A percentile compares a stretch with the other conserved stretches of the same genome.
These are phyloP conservation scores for Cephalotes varians DNA, from an alignment of 2,888 invertebrate species.

Conservation along the genomic window DNA sequence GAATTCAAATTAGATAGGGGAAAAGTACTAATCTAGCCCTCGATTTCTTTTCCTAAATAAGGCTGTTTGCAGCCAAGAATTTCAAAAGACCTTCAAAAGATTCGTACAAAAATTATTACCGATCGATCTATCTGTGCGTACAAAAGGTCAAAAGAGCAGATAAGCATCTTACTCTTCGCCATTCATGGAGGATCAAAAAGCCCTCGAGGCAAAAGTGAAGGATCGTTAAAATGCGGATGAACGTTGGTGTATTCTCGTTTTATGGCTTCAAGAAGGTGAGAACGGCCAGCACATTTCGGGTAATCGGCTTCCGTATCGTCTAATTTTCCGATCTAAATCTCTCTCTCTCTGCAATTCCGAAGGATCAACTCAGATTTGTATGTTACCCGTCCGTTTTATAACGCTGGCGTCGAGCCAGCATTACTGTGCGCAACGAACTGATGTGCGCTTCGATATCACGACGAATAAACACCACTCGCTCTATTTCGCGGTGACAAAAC, in stretches of 20 bases:
- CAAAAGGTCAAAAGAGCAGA: conserved; percentile 3
- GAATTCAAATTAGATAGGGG: no score
- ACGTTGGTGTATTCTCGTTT: conserved; percentile 50
- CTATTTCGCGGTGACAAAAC: not conserved
- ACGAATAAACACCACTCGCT: conserved; percentile 18
- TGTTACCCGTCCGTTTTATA: conserved; percentile 29
- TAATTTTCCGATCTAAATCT: conserved; percentile 28
- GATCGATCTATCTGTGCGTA: no score
- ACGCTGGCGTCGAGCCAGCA: conserved; percentile 33
- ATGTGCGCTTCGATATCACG: conserved; percentile 15
- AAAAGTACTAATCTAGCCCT: conserved; percentile 10
- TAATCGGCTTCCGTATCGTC: not conserved
- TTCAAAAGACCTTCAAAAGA: not conserved
- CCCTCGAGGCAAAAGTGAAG: conserved; percentile 14
- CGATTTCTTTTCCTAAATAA: not conserved
- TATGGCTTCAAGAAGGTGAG: conserved; percentile 52
- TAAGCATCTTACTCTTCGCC: not conserved
- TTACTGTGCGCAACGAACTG: no score
- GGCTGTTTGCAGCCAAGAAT: not conserved
- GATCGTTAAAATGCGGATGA: conserved; percentile 48
- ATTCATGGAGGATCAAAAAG: not conserved
- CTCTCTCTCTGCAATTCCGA: conserved; percentile 8
- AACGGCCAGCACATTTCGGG: conserved; percentile 4
- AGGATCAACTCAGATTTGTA: not conserved
- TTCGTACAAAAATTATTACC: not conserved